phyloP scores from a whole-genome alignment of 1,140 invertebrate species.

The Ericerus pela region DNA sequence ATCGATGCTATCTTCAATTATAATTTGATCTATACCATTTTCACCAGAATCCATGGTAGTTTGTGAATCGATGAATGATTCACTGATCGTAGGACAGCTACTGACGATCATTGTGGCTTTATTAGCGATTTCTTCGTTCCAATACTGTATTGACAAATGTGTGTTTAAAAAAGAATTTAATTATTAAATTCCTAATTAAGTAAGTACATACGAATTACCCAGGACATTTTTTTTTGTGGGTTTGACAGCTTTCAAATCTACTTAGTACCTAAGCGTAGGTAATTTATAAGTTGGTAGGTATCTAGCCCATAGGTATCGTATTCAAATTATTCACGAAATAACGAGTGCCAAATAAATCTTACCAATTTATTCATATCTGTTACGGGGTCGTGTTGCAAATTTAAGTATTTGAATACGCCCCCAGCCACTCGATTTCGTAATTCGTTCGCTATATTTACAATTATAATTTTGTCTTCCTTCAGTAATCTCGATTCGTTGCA shows the following conservation, averaged over 20 bases:
- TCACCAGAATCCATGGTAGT: neutral
- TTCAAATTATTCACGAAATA: too few relatives aligned
- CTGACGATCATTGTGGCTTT: neutral
- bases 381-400: neutral
- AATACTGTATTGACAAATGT: too few relatives aligned
- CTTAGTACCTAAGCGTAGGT: neutral
- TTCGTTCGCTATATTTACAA: neutral
- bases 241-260: neutral
- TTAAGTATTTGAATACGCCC: neutral
- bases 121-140: neutral
- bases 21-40: neutral
- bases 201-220: too few relatives aligned
- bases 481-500: neutral
- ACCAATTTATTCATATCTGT: constrained; percentile 5
- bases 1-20: neutral
- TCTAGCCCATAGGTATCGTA: too few relatives aligned
- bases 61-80: neutral
- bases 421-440: neutral
- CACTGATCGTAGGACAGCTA: neutral
- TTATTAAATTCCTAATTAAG: too few relatives aligned
- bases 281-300: too few relatives aligned
- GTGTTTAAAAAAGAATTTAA: neutral
- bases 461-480: neutral
- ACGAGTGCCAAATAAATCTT: too few relatives aligned
- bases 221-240: too few relatives aligned